A percentile compares a stretch with the other conserved stretches of the same genome.
phyloP scores from a whole-genome alignment of 1,140 invertebrate genomes.

The Aporrectodea caliginosa region DNA sequence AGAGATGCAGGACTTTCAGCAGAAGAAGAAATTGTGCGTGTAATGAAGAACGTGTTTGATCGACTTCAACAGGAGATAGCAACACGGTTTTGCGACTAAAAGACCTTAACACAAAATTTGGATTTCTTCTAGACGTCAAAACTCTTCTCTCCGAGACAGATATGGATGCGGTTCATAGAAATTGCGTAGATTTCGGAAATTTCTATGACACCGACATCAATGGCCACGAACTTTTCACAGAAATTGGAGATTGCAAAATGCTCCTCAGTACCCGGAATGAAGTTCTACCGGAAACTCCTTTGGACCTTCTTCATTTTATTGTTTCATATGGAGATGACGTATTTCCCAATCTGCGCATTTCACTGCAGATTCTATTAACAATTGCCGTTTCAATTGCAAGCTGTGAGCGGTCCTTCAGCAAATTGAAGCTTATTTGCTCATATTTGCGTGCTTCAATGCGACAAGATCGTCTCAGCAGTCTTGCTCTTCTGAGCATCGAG shows the following conservation, averaged over 20 bases:
- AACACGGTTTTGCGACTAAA: slow-evolving; percentile 18
- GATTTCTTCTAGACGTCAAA: slow-evolving; percentile 28
- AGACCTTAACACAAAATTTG: slow-evolving; percentile 22
- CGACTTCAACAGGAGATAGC: slow-evolving; percentile 26
- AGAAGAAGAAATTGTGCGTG: slow-evolving; percentile 29
- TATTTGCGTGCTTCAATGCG: too few relatives aligned
- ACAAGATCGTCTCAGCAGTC: too few relatives aligned
- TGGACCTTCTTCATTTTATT: slow-evolving; percentile 22
- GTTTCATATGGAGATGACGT: neutral
- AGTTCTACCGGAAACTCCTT: slow-evolving; percentile 11
- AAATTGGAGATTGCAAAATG: slow-evolving; percentile 22
- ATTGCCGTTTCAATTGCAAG: slow-evolving; percentile 22
- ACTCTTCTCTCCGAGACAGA: slow-evolving; percentile 15
- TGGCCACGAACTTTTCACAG: slow-evolving; percentile 24
- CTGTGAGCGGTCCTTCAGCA: slow-evolving; percentile 18
- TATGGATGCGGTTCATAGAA: slow-evolving; percentile 6
- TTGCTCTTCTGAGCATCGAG: too few relatives aligned
- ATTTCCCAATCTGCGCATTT: slow-evolving; percentile 11
- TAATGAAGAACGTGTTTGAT: slow-evolving; percentile 34
- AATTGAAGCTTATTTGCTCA: too few relatives aligned
- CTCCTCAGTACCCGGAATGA: slow-evolving; percentile 8
- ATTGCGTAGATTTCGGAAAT: slow-evolving; percentile 23
- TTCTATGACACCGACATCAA: slow-evolving; percentile 30
- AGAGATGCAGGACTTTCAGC: slow-evolving; percentile 17
- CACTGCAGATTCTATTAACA: slow-evolving; percentile 19